These are phyloP conservation scores for Karalla daura DNA, from an alignment of 2,797 vertebrate species.

Conservation along the genomic window DNA sequence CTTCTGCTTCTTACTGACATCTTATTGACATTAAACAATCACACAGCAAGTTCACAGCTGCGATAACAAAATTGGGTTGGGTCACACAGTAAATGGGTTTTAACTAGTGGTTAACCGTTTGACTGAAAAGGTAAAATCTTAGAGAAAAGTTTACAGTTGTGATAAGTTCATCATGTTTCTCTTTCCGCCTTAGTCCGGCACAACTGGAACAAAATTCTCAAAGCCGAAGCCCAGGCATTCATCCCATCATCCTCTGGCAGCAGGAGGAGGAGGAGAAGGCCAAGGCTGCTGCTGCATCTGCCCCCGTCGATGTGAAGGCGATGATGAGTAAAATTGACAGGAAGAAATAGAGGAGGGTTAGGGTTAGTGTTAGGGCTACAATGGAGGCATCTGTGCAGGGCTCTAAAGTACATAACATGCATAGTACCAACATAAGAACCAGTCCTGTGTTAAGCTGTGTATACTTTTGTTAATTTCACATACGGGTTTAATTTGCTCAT, in stretches of 20 bases:
- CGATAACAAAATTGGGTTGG: too few relatives aligned
- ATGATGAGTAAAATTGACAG: slow-evolving; percentile 98
- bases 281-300: slow-evolving; percentile 85
- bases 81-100: too few relatives aligned
- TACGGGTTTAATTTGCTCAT: background rate
- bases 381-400: background rate
- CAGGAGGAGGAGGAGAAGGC: slow-evolving; percentile 89
- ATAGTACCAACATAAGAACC: background rate
- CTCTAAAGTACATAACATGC: background rate
- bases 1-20: background rate
- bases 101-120: too few relatives aligned
- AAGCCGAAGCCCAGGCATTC: slow-evolving; percentile 85
- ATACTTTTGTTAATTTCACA: too few relatives aligned
- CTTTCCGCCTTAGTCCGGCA: slow-evolving; percentile 65
- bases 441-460: background rate
- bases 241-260: slow-evolving; percentile 91
- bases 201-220: slow-evolving; percentile 86
- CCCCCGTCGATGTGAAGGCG: slow-evolving; percentile 91
- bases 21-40: background rate
- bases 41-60: too few relatives aligned
- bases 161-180: background rate
- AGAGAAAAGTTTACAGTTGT: background rate
- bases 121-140: too few relatives aligned
- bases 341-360: slow-evolving; percentile 70
- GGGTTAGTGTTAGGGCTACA: too few relatives aligned